phyloP scores from a whole-genome alignment of 2,888 invertebrate species.

The Trichogramma dendrolimi region DNA sequence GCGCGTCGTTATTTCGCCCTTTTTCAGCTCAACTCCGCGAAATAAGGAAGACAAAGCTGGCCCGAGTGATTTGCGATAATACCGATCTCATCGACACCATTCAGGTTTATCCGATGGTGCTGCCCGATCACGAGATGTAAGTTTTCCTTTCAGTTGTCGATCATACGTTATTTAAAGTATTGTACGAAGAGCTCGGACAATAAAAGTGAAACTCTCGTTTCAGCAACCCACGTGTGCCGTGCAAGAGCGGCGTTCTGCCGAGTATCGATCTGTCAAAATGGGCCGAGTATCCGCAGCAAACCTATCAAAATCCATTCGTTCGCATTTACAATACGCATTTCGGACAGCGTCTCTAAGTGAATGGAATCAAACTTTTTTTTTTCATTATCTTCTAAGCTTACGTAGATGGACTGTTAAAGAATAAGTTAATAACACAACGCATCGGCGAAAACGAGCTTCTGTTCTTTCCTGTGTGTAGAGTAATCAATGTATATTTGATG shows the following conservation, averaged over 20 bases:
- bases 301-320: slow-evolving; percentile 58
- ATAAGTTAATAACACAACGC: too few species aligned
- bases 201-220: slow-evolving; percentile 35
- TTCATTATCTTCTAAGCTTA: too few species aligned
- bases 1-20: neutral
- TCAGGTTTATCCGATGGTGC: slow-evolving; percentile 86
- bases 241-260: slow-evolving; percentile 82
- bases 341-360: slow-evolving; percentile 34
- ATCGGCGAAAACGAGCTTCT: too few species aligned
- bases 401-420: too few species aligned
- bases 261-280: slow-evolving; percentile 84
- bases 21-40: slow-evolving; percentile 73
- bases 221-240: slow-evolving; percentile 90
- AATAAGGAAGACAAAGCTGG: slow-evolving; percentile 73
- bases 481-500: too few species aligned
- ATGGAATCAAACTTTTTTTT: too few species aligned
- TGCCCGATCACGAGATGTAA: slow-evolving; percentile 91
- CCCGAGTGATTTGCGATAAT: slow-evolving; percentile 85
- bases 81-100: slow-evolving; percentile 88
- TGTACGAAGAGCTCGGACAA: too few species aligned
- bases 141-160: slow-evolving; percentile 44
- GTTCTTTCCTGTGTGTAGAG: too few species aligned
- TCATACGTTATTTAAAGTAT: too few species aligned
- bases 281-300: slow-evolving; percentile 68
- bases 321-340: slow-evolving; percentile 61